These are phyloP conservation scores for Gorilla gorilla DNA, from an alignment of 2,113 vertebrate genomes.

Conservation along the genomic window DNA sequence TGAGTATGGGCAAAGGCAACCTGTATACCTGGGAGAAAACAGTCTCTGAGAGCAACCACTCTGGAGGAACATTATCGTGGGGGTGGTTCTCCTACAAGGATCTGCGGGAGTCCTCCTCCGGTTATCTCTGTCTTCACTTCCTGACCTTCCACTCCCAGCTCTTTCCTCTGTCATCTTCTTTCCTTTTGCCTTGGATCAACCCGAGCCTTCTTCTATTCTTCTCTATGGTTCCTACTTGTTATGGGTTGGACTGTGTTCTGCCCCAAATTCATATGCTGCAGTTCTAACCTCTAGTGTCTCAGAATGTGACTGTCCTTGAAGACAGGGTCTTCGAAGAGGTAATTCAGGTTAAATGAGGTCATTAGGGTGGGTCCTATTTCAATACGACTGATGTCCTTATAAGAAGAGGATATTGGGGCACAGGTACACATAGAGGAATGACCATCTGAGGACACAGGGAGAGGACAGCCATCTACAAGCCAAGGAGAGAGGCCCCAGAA, in stretches of 20 bases:
- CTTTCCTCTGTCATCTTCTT: not conserved
- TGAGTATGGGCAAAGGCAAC: not conserved
- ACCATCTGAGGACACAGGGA: not conserved
- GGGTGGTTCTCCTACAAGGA: not conserved
- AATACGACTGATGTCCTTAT: not conserved
- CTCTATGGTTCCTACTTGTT: not conserved
- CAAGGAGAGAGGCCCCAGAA: not conserved
- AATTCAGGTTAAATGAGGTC: not conserved
- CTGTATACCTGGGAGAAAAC: not conserved
- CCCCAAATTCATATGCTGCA: not conserved
- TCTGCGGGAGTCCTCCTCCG: not conserved
- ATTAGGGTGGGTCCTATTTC: not conserved
- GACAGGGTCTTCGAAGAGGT: not conserved
- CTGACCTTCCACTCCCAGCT: not conserved
- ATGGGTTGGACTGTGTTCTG: not conserved
- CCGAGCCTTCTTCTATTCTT: not conserved
- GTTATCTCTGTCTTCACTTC: rapidly evolving
- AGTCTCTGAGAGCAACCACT: not conserved
- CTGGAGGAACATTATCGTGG: no score
- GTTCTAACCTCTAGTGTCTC: not conserved
- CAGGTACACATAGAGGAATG: not conserved
- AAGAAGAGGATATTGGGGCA: not conserved
- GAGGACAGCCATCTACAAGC: not conserved
- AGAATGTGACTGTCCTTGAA: not conserved
- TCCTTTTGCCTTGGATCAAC: not conserved